phyloP scores from a whole-genome alignment of 2,797 vertebrate genomes.

The Naso thynnoides region DNA sequence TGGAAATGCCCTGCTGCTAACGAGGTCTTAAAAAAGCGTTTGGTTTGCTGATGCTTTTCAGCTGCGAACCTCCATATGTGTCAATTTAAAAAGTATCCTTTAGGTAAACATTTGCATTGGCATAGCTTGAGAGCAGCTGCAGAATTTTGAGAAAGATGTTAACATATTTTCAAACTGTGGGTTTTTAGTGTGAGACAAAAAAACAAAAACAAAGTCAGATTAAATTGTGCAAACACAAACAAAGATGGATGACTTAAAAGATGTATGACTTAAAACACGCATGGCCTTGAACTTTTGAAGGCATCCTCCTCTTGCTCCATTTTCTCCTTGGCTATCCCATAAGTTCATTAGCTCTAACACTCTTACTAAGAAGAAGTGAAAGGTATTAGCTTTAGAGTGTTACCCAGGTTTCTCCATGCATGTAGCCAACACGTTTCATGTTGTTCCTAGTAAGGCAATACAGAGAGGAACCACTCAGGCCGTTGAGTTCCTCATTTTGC shows the following conservation, averaged over 20 bases:
- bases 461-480: conserved; percentile 13
- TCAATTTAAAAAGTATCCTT: not conserved
- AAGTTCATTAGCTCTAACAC: conserved; percentile 78
- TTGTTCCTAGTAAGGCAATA: conserved; percentile 4
- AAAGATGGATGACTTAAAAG: not conserved
- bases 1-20: conserved; percentile 70
- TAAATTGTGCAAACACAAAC: not conserved
- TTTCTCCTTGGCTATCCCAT: conserved; percentile 50
- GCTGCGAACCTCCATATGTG: not conserved
- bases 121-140: not conserved
- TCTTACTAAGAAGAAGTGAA: conserved; percentile 65
- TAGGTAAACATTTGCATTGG: not conserved
- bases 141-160: not conserved
- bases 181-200: not conserved
- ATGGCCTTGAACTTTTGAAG: conserved; percentile 38
- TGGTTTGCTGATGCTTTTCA: conserved; percentile 15
- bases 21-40: conserved; percentile 46
- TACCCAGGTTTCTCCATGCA: conserved; percentile 16
- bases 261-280: not conserved
- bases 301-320: conserved; percentile 19
- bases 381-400: conserved; percentile 32
- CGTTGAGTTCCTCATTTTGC: conserved; percentile 20
- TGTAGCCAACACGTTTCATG: not conserved
- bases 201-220: not conserved
- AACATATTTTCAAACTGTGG: not conserved